Evolutionary conservation across 1,140 invertebrate genomes (phyloP).

Genomic region (Pollicipes pollicipes): DNA sequence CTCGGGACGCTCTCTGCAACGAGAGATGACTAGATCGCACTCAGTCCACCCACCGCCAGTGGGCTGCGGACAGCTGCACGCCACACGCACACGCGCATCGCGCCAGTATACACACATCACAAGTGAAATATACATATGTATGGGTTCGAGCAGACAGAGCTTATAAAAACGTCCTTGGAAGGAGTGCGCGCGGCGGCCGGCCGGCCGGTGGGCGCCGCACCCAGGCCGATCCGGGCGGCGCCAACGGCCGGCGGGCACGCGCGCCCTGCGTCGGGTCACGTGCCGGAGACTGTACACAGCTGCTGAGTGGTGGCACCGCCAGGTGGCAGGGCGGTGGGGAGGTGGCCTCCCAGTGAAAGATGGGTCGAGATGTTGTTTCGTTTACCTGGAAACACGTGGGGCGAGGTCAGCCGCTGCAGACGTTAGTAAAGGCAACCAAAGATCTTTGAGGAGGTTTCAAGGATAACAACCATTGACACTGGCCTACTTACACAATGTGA

Average conservation of each 20-base stretch:
- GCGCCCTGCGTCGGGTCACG: not conserved
- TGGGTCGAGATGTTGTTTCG: not conserved
- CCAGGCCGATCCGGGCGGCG: not conserved
- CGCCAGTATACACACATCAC: not conserved
- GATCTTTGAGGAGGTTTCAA: too few relatives aligned
- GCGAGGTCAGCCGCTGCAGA: not conserved
- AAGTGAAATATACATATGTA: conserved; percentile 1
- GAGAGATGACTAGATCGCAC: not conserved
- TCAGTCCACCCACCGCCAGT: not conserved
- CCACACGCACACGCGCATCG: not conserved
- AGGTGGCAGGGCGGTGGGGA: not conserved
- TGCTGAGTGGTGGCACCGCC: not conserved
- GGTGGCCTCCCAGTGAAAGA: not conserved
- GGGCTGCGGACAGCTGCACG: not conserved
- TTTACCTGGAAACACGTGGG: not conserved
- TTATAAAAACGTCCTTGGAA: not conserved
- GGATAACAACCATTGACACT: too few relatives aligned
- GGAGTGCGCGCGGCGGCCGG: not conserved
- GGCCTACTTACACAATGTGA: too few relatives aligned
- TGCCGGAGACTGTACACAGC: not conserved
- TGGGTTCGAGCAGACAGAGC: not conserved
- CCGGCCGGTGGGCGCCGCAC: too few relatives aligned
- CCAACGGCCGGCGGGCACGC: too few relatives aligned
- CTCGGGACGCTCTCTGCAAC: not conserved
- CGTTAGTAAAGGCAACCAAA: too few relatives aligned